Conservation (phyloP, 2,888 invertebrate species). For the Epirrita christyi region DNA sequence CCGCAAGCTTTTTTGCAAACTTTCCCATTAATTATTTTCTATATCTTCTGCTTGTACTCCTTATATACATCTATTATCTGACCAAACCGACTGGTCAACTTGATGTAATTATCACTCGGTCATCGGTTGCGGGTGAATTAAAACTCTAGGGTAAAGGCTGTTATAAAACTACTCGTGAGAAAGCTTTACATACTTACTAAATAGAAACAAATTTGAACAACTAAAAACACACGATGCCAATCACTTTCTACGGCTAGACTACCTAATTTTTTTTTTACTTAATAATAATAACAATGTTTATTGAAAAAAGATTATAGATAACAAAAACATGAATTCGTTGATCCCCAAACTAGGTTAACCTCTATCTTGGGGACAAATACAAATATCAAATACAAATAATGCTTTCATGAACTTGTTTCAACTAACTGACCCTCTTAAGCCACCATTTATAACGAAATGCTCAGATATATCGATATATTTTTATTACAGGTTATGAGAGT, state of each 20-base stretch:
- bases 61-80: not conserved
- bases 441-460: conserved; percentile 13
- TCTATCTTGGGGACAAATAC: too few species aligned
- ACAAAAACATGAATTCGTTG: too few species aligned
- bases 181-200: not conserved
- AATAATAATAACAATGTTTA: too few species aligned
- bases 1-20: too few species aligned
- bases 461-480: conserved; percentile 18
- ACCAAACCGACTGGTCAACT: not conserved
- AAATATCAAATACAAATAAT: too few species aligned
- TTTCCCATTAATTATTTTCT: too few species aligned
- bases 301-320: too few species aligned
- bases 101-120: not conserved
- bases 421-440: not conserved
- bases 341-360: too few species aligned
- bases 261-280: too few species aligned
- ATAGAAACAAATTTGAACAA: conserved; percentile 2
- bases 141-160: not conserved
- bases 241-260: too few species aligned
- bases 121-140: not conserved
- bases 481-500: conserved; percentile 6
- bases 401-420: too few species aligned
- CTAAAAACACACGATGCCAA: not conserved
- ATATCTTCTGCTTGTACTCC: too few species aligned
- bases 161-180: not conserved